Evolutionary conservation across 2,113 vertebrate species (phyloP).

Genomic region (Dicentrarchus labrax): DNA sequence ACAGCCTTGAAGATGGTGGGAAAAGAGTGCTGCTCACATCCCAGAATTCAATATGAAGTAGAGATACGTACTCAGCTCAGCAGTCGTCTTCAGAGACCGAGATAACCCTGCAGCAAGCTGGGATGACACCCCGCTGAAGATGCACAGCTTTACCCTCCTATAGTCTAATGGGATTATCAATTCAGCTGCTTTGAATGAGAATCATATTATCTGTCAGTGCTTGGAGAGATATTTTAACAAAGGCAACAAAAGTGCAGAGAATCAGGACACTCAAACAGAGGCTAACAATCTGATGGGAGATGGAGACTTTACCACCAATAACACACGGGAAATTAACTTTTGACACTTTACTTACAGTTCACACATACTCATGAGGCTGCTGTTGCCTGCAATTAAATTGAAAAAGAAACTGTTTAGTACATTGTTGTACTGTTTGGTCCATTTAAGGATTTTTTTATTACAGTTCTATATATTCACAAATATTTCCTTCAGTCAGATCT

Average conservation of each 20-base stretch:
- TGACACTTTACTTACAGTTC: not conserved
- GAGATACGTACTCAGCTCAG: slow-evolving; percentile 42
- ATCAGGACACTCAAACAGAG: slow-evolving; percentile 16
- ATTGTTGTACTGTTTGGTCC: too few species aligned
- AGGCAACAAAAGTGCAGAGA: slow-evolving; percentile 30
- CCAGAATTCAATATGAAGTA: slow-evolving; percentile 39
- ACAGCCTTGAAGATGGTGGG: slow-evolving; percentile 41
- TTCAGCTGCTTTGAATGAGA: slow-evolving; percentile 71
- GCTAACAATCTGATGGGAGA: slow-evolving; percentile 19
- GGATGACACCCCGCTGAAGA: slow-evolving; percentile 57
- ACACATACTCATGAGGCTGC: not conserved
- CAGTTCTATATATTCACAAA: too few species aligned
- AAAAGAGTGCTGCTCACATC: slow-evolving; percentile 46
- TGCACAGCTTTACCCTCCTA: slow-evolving; percentile 58
- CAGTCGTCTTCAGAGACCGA: slow-evolving; percentile 53
- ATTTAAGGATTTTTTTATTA: too few species aligned
- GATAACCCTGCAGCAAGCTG: slow-evolving; percentile 62
- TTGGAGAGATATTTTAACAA: slow-evolving; percentile 57
- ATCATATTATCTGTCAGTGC: slow-evolving; percentile 58
- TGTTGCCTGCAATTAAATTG: not conserved
- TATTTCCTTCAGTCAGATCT: not conserved
- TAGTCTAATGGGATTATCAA: slow-evolving; percentile 71
- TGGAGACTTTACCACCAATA: slow-evolving; percentile 6
- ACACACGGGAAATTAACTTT: slow-evolving; percentile 9
- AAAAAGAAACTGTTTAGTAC: not conserved